phyloP scores from a whole-genome alignment of 2,113 vertebrate genomes.

The Puffinus mauretanicus region DNA sequence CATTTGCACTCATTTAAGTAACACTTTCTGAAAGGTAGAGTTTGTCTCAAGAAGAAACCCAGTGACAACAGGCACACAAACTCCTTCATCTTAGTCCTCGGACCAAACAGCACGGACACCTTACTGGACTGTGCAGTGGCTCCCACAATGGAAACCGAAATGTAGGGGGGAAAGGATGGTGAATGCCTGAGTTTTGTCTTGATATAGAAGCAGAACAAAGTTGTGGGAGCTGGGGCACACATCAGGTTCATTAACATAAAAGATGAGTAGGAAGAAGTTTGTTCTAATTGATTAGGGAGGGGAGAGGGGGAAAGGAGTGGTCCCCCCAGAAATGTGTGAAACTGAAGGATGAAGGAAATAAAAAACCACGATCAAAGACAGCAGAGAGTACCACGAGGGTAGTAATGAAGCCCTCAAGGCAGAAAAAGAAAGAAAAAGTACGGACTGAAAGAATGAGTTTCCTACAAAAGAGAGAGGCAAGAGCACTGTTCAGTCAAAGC shows the following conservation, averaged over 20 bases:
- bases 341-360: neutral
- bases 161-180: fast-evolving
- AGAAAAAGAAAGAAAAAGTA: neutral
- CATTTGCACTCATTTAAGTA: neutral
- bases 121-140: too few species aligned
- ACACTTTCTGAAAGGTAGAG: neutral
- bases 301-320: fast-evolving
- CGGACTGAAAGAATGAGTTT: neutral
- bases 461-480: neutral
- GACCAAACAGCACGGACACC: neutral
- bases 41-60: neutral
- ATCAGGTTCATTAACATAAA: neutral
- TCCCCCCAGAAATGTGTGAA: neutral
- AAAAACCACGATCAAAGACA: neutral
- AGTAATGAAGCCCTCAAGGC: neutral
- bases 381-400: neutral
- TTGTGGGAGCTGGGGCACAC: neutral
- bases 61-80: neutral
- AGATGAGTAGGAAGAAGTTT: neutral
- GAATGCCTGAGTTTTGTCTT: neutral
- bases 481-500: neutral
- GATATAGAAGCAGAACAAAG: neutral
- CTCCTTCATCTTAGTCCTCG: too few species aligned
- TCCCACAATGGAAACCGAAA: neutral
- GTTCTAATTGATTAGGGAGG: neutral